These are phyloP conservation scores for Xiphias gladius DNA, from an alignment of 2,113 vertebrate species.

Conservation along the genomic window DNA sequence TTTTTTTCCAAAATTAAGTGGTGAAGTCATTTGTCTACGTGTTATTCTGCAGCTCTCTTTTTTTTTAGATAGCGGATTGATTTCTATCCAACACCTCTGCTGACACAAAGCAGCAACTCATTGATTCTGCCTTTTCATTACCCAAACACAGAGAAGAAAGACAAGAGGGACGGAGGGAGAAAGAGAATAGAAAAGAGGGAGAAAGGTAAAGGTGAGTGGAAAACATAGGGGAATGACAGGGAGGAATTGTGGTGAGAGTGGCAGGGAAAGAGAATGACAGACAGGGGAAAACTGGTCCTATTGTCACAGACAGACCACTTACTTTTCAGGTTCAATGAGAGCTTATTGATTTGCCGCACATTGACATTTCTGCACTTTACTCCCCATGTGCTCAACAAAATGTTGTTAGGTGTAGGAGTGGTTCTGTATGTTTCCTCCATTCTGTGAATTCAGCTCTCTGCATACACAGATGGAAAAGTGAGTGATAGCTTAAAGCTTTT, in stretches of 20 bases:
- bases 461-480: constrained; percentile 16
- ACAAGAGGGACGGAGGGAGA: background rate
- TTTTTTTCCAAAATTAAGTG: background rate
- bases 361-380: constrained; percentile 50
- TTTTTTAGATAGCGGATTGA: constrained; percentile 71
- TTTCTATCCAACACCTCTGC: constrained; percentile 68
- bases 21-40: constrained; percentile 25
- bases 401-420: background rate
- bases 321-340: constrained; percentile 46
- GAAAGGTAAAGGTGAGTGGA: constrained; percentile 11
- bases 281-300: constrained; percentile 10
- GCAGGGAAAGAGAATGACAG: constrained; percentile 1
- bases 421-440: background rate
- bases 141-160: constrained; percentile 46
- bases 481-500: constrained; percentile 24
- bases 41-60: constrained; percentile 59
- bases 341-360: constrained; percentile 53
- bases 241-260: background rate
- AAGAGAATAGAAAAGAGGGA: constrained; percentile 17
- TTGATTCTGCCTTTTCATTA: constrained; percentile 74
- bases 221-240: background rate
- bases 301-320: constrained; percentile 40
- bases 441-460: constrained; percentile 13
- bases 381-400: constrained; percentile 48
- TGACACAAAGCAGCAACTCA: constrained; percentile 60